These are phyloP conservation scores for Tolypeutes matacus DNA, from an alignment of 2,797 vertebrate genomes.

Conservation along the genomic window DNA sequence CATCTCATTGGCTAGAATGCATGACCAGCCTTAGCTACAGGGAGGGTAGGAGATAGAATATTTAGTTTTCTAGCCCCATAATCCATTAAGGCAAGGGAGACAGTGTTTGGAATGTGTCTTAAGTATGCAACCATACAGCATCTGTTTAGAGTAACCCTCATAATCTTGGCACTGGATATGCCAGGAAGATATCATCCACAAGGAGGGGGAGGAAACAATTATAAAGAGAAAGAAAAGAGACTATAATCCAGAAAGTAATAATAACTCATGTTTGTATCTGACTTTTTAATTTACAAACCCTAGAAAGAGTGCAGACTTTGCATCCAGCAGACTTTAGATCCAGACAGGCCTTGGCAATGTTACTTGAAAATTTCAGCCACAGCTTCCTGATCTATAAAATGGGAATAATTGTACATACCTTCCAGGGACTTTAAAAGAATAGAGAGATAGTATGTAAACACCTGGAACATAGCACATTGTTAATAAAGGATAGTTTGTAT, in stretches of 20 bases:
- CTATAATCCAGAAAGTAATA: background rate
- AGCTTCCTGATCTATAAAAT: background rate
- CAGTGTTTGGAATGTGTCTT: background rate
- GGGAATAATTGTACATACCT: background rate
- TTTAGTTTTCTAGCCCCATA: background rate
- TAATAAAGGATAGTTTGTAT: background rate
- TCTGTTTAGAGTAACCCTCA: background rate
- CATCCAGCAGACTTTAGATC: background rate
- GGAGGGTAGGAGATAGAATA: background rate
- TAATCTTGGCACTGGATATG: background rate
- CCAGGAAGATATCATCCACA: background rate
- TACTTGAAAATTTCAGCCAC: constrained; percentile 15
- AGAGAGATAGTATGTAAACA: background rate
- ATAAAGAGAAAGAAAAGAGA: background rate
- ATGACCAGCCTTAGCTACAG: background rate
- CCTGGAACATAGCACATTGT: background rate
- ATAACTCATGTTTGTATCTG: background rate
- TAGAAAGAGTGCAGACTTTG: background rate
- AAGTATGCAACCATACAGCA: background rate
- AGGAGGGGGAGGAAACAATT: background rate
- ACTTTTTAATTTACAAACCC: background rate
- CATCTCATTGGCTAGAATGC: background rate
- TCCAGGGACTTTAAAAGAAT: background rate
- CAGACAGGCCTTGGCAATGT: background rate
- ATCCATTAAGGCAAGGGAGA: background rate